Percentiles rank a stretch among this genome's conserved stretches.
Evolutionary conservation across 2,888 invertebrate species (phyloP).

Genomic region (Erynnis tages): DNA sequence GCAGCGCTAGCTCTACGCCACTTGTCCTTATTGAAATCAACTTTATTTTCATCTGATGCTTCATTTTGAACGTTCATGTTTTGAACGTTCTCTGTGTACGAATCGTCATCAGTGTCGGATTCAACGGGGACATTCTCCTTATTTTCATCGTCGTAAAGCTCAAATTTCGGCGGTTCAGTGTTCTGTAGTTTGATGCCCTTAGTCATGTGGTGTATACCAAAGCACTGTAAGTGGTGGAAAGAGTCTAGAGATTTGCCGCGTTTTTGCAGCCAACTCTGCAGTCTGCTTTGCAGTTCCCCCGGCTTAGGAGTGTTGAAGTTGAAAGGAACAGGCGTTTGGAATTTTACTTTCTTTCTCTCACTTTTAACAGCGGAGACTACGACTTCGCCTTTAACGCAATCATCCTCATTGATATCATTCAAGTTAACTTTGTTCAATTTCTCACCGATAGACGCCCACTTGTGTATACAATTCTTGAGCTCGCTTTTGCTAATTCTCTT

Average conservation of each 20-base stretch:
- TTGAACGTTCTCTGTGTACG: conserved; percentile 59
- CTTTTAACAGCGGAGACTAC: conserved; percentile 65
- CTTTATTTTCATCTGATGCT: conserved; percentile 31
- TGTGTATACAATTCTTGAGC: conserved; percentile 60
- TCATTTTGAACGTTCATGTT: conserved; percentile 51
- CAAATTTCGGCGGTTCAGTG: conserved; percentile 35
- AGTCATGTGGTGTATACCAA: conserved; percentile 61
- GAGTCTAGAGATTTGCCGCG: conserved; percentile 71
- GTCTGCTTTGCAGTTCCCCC: conserved; percentile 60
- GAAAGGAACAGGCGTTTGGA: conserved; percentile 55
- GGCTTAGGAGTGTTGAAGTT: conserved; percentile 63
- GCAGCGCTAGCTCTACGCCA: conserved; percentile 58
- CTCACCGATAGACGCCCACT: conserved; percentile 68
- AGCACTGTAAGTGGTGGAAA: conserved; percentile 79
- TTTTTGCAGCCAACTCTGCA: conserved; percentile 77
- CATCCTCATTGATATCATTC: conserved; percentile 56
- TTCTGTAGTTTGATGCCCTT: conserved; percentile 38
- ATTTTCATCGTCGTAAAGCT: conserved; percentile 64
- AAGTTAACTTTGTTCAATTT: conserved; percentile 56
- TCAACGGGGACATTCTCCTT: conserved; percentile 76
- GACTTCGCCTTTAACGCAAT: conserved; percentile 46
- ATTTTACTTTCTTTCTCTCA: conserved; percentile 67
- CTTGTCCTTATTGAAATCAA: conserved; percentile 39
- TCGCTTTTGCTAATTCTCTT: conserved; percentile 61
- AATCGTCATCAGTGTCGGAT: conserved; percentile 65